Conservation (phyloP, 1,140 invertebrate genomes). For the Philaenus spumarius region DNA sequence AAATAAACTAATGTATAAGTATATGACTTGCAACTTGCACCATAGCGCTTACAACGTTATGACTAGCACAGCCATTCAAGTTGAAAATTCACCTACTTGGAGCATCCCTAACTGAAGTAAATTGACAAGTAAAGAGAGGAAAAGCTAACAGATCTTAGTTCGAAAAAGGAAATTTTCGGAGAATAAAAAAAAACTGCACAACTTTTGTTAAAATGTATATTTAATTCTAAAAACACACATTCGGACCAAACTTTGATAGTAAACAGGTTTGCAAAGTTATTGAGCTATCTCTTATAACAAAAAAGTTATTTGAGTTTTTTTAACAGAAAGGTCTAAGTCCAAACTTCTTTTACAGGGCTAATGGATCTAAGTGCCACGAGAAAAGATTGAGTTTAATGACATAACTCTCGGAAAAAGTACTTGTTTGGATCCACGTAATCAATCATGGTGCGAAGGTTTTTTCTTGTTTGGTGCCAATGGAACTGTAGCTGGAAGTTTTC, state of each 20-base stretch:
- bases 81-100: no score
- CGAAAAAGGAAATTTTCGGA: no score
- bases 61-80: no score
- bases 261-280: neutral
- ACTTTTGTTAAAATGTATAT: neutral
- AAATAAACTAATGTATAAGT: no score
- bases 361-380: no score
- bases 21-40: no score
- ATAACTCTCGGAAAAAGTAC: no score
- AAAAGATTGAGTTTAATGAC: no score
- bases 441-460: neutral
- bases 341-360: no score
- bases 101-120: no score
- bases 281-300: neutral
- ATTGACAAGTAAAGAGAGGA: neutral
- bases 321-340: no score
- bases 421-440: neutral
- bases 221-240: neutral
- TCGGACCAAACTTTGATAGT: neutral
- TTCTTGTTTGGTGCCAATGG: conserved; percentile 1
- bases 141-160: neutral
- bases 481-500: conserved; percentile 1
- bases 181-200: conserved; percentile 1
- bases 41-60: no score
- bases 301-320: neutral